phyloP scores from a whole-genome alignment of 2,888 invertebrate species.

The Ennomos quercinarius region DNA sequence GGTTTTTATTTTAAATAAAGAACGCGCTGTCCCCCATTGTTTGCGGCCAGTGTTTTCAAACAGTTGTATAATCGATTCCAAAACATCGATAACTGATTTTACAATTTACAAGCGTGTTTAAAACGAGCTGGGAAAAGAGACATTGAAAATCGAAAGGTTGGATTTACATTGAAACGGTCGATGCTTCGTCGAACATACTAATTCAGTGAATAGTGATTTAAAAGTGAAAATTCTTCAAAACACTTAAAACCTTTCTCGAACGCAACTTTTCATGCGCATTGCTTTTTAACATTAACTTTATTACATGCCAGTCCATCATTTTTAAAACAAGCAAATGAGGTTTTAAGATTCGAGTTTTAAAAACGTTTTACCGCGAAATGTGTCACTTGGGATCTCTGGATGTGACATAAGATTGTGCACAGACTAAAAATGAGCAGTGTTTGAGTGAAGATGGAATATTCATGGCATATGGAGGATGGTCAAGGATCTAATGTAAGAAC shows the following conservation, averaged over 20 bases:
- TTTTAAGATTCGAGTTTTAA: conserved; percentile 12
- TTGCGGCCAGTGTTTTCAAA: conserved; percentile 40
- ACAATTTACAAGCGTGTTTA: conserved; percentile 13
- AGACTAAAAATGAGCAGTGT: conserved; percentile 36
- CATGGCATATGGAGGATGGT: conserved; percentile 78
- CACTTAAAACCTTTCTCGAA: neutral
- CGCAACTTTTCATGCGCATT: neutral
- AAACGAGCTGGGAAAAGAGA: conserved; percentile 8
- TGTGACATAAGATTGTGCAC: conserved; percentile 49
- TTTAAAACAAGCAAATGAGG: conserved; percentile 9
- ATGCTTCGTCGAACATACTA: conserved; percentile 16
- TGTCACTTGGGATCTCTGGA: conserved; percentile 55
- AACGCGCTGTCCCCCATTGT: conserved; percentile 40
- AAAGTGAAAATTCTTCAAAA: conserved; percentile 12
- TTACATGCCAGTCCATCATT: neutral
- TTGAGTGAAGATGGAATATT: conserved; percentile 76
- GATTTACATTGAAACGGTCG: conserved; percentile 22
- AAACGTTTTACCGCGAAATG: conserved; percentile 47
- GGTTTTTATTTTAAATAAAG: conserved; percentile 43
- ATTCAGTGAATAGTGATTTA: conserved; percentile 21
- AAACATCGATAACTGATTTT: conserved; percentile 26
- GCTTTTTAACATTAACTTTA: neutral
- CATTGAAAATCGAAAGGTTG: conserved; percentile 23
- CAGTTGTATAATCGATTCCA: conserved; percentile 32
- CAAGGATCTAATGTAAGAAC: conserved; percentile 62